These are phyloP conservation scores for Eidolon helvum DNA, from an alignment of 2,113 vertebrate species.

Conservation along the genomic window DNA sequence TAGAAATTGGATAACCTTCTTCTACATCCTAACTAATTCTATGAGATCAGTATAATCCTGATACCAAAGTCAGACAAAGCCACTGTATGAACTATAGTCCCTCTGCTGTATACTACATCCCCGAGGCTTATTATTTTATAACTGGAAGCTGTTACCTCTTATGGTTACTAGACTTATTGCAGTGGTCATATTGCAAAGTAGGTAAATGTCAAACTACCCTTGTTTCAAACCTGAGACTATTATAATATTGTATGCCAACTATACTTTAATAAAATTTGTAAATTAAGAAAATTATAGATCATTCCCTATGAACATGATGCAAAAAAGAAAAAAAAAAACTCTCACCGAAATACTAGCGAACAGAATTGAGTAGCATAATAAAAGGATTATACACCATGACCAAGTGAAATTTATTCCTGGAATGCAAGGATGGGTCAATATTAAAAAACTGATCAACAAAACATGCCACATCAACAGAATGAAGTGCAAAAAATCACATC, in stretches of 20 bases:
- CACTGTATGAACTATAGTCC: background rate
- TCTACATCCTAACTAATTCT: background rate
- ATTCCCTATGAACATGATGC: background rate
- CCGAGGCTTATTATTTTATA: background rate
- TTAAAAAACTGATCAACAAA: background rate
- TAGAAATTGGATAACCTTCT: background rate
- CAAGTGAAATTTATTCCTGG: too few relatives aligned
- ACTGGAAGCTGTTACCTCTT: background rate
- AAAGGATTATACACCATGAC: too few relatives aligned
- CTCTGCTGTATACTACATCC: background rate
- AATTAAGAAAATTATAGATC: background rate
- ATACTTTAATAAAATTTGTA: background rate
- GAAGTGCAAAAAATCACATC: background rate
- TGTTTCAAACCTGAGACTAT: background rate
- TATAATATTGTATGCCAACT: background rate
- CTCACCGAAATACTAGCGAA: too few relatives aligned
- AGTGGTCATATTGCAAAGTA: too few relatives aligned
- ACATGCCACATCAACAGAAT: background rate
- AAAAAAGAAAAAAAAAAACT: too few relatives aligned
- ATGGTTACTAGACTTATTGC: background rate
- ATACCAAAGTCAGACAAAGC: background rate
- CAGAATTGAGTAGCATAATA: too few relatives aligned
- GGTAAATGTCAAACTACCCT: background rate
- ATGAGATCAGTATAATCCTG: background rate
- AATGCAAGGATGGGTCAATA: too few relatives aligned